A percentile compares a stretch with the other conserved stretches of the same genome.
Conservation (phyloP, 2,113 vertebrate genomes). For the Conger conger region DNA sequence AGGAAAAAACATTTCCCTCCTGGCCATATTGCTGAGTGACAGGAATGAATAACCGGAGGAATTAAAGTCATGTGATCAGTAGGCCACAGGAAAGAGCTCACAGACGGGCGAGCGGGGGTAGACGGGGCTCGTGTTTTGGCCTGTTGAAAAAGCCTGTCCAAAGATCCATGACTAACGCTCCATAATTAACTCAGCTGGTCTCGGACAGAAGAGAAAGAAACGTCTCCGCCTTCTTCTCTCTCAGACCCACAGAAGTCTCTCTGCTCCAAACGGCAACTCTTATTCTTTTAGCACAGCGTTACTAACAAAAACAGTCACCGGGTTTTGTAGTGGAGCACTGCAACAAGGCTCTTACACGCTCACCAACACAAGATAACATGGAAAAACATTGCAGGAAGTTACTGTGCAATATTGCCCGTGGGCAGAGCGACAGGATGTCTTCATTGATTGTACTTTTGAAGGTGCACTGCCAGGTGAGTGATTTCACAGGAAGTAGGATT, state of each 20-base stretch:
- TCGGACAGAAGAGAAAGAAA: neutral
- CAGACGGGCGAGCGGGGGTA: neutral
- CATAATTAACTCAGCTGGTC: constrained; percentile 23
- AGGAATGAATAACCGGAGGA: constrained; percentile 10
- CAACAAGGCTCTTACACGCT: neutral
- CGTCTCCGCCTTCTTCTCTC: neutral
- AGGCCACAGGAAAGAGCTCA: neutral
- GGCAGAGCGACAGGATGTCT: neutral
- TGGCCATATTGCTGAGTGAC: neutral
- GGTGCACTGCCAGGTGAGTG: neutral
- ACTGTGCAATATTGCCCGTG: neutral
- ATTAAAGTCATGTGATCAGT: constrained; percentile 11
- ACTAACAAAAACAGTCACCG: constrained; percentile 9
- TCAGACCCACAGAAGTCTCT: neutral
- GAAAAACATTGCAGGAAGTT: neutral
- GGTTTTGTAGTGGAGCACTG: neutral
- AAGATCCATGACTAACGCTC: constrained; percentile 11
- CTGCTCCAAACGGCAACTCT: constrained; percentile 12
- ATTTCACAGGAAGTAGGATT: neutral
- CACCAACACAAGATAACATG: neutral
- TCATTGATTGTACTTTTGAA: neutral
- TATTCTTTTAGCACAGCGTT: constrained; percentile 12
- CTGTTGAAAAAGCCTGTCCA: neutral
- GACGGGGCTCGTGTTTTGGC: constrained; percentile 16
- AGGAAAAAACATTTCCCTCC: neutral